Base-by-base conservation (phyloP, 2,888 invertebrate genomes). In the Pristionchus entomophagus region DNA sequence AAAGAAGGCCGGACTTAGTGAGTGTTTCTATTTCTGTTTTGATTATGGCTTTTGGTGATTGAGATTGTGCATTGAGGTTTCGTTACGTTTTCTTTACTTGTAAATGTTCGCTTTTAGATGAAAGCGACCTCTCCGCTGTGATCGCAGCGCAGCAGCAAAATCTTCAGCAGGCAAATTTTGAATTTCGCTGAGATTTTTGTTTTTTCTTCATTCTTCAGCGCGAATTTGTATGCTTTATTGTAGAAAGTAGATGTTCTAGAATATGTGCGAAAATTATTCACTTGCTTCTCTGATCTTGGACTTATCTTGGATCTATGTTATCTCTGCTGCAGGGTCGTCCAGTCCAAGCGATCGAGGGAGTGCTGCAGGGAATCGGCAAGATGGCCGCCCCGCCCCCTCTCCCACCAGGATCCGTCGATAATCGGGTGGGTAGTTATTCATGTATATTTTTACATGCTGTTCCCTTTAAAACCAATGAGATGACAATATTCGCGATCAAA, bases 321-420 rank as follows among this genome's bases (percentile, higher is more conserved):
- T 22, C 26, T n/a, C n/a, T 12, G n/a, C 29, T 53, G 26, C 82
- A 82, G 82, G 82, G 82, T n/a, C 53, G 29, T 0, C 35, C 59
- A 17, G 82, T 82, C 38, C 41, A 38, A 2, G 82, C 56, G 2
- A 38, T 82, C n/a, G 82, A 82, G 82, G 53, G 56, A n/a, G 59
- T 59, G n/a, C 35, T 82, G 41, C 82, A 82, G 59, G 82, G 82
- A 22, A 82, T 82, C 38, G 82, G 51, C 4, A 38, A 32, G 59
- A 82, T 82, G 82, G 82, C 82, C 4, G 82, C 82, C 0, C 82
- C 82, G 3, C 56, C 53, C 38, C 26, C 59, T 2, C 53, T 59
- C 14, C 19, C 53, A 4, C 82, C 53, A 14, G 56, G 59, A 56
- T 41, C 59, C 22, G 14, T 32, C 14, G 82, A 82, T 41, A 82